Percentiles rank a stretch among this genome's conserved stretches.
Conservation (phyloP, 2,113 vertebrate species). For the Romanogobio albipinnatus region DNA sequence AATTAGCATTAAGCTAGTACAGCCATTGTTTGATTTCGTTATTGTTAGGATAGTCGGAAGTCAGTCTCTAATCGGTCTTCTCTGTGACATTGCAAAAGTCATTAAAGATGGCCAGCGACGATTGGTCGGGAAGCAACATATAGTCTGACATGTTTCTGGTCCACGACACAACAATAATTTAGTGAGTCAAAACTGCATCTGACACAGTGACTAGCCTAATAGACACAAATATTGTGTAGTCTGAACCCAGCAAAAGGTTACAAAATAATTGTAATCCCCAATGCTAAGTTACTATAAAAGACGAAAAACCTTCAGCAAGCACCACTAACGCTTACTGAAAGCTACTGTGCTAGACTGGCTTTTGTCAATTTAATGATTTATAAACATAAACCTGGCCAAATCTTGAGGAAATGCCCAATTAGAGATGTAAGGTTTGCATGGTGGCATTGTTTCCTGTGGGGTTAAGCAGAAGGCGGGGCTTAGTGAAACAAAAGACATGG, state of each 20-base stretch:
- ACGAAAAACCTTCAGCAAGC: background rate
- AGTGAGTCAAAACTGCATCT: background rate
- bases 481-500: slow-evolving; percentile 25
- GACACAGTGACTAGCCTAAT: background rate
- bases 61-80: no score
- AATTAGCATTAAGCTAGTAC: no score
- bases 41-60: no score
- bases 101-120: no score
- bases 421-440: background rate
- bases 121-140: background rate
- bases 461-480: slow-evolving; percentile 20
- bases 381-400: background rate
- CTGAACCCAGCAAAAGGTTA: no score
- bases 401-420: slow-evolving; percentile 17
- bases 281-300: background rate
- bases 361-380: background rate
- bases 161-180: background rate
- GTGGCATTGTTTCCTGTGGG: slow-evolving; percentile 44
- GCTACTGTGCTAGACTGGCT: background rate
- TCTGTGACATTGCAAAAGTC: no score
- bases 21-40: no score
- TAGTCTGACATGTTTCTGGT: background rate
- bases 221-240: no score
- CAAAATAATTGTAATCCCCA: background rate
- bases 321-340: background rate